phyloP scores from a whole-genome alignment of 1,140 invertebrate genomes.

The Lordiphosa clarofinis region DNA sequence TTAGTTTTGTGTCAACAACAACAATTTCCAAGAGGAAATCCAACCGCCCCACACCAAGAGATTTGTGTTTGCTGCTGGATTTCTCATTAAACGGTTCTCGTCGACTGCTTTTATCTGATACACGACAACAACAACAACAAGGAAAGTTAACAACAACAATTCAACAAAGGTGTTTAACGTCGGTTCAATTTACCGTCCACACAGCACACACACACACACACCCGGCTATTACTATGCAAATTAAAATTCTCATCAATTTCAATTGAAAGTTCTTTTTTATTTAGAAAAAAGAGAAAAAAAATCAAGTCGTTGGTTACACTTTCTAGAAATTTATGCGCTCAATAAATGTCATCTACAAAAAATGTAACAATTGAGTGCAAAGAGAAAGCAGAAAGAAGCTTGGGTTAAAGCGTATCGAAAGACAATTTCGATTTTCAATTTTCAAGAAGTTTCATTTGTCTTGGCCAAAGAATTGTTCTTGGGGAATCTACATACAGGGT shows the following conservation, averaged over 20 bases:
- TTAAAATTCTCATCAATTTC: slow-evolving; percentile 44
- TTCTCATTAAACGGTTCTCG: slow-evolving; percentile 44
- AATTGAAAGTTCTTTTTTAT: slow-evolving; percentile 31
- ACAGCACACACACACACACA: background rate
- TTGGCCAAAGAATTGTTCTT: too few relatives aligned
- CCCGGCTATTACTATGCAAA: slow-evolving; percentile 38
- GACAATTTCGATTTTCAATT: too few relatives aligned
- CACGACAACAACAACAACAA: slow-evolving; percentile 14
- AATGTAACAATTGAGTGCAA: too few relatives aligned
- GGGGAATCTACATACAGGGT: too few relatives aligned
- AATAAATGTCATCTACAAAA: background rate
- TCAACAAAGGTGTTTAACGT: slow-evolving; percentile 32
- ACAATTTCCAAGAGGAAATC: slow-evolving; percentile 30
- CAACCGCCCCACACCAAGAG: slow-evolving; percentile 20
- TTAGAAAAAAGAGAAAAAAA: background rate
- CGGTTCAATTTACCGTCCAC: background rate
- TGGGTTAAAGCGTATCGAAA: too few relatives aligned
- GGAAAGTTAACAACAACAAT: background rate
- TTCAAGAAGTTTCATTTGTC: too few relatives aligned
- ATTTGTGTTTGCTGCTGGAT: slow-evolving; percentile 20
- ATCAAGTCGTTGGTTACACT: slow-evolving; percentile 18
- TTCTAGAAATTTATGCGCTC: slow-evolving; percentile 19
- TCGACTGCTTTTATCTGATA: slow-evolving; percentile 31
- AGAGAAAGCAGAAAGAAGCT: too few relatives aligned
- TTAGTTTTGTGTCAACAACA: slow-evolving; percentile 32